These are phyloP conservation scores for Lochmaea capreae DNA, from an alignment of 2,888 invertebrate genomes.

Conservation along the genomic window DNA sequence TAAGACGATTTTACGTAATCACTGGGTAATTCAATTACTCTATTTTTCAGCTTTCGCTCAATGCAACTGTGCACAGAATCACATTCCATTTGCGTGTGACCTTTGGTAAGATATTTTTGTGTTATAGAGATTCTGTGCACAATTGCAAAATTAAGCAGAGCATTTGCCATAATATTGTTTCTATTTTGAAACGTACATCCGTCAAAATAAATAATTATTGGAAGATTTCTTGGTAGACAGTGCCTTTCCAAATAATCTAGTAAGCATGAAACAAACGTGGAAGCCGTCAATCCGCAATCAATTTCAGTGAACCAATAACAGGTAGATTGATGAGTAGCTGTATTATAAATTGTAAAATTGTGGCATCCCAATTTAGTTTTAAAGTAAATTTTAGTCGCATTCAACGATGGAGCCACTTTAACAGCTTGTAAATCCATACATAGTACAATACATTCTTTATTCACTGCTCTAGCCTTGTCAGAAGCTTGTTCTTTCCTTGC, in stretches of 20 bases:
- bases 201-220: slow-evolving; percentile 12
- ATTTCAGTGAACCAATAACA: slow-evolving; percentile 51
- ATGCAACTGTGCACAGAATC: slow-evolving; percentile 26
- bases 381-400: slow-evolving; percentile 28
- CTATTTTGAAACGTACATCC: slow-evolving; percentile 9
- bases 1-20: neutral
- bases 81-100: neutral
- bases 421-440: slow-evolving; percentile 41
- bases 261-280: slow-evolving; percentile 24
- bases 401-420: slow-evolving; percentile 19
- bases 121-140: slow-evolving; percentile 23
- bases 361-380: slow-evolving; percentile 41
- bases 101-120: slow-evolving; percentile 33
- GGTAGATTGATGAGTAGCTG: slow-evolving; percentile 42
- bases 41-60: slow-evolving; percentile 25
- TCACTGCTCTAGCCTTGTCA: slow-evolving; percentile 24
- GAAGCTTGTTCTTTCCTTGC: slow-evolving; percentile 17
- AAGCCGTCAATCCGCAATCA: slow-evolving; percentile 32
- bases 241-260: slow-evolving; percentile 15
- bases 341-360: slow-evolving; percentile 38
- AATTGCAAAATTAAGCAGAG: neutral
- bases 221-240: slow-evolving; percentile 19
- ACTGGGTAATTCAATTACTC: slow-evolving; percentile 2
- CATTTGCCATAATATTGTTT: slow-evolving; percentile 11
- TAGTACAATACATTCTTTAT: slow-evolving; percentile 28